These are phyloP conservation scores for Solenopsis invicta DNA, from an alignment of 1,140 invertebrate genomes.

Conservation along the genomic window DNA sequence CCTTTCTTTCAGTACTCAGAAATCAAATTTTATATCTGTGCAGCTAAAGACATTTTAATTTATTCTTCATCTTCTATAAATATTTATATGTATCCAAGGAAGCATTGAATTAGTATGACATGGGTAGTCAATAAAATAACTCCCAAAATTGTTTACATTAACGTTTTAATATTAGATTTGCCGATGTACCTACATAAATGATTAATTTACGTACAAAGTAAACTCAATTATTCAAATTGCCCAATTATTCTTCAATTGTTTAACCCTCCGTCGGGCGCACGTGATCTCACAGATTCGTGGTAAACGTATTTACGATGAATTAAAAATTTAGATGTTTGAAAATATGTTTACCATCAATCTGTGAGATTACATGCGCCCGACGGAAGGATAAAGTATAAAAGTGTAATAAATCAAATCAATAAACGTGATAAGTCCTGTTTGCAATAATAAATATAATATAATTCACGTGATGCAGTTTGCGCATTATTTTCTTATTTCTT, in stretches of 20 bases:
- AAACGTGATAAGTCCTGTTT: not conserved
- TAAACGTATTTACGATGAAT: no score
- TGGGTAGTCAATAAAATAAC: not conserved
- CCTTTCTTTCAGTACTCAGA: not conserved
- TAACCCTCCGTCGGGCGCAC: not conserved
- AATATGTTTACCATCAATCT: no score
- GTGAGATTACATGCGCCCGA: no score
- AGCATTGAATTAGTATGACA: not conserved
- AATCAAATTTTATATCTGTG: not conserved
- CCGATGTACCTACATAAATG: not conserved
- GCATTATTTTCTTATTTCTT: not conserved
- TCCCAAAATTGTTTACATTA: not conserved
- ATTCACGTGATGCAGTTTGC: not conserved
- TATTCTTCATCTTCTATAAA: not conserved
- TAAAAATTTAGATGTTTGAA: no score
- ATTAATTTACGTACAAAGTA: not conserved
- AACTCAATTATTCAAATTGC: slow-evolving; percentile 32
- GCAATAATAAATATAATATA: not conserved
- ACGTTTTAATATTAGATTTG: not conserved
- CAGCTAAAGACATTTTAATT: not conserved
- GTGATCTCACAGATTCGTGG: no score
- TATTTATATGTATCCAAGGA: not conserved
- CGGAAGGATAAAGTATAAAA: not conserved
- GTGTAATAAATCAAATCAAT: not conserved
- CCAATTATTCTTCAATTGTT: not conserved